Conservation (phyloP, 1,140 invertebrate genomes). For the Lordiphosa collinella region DNA sequence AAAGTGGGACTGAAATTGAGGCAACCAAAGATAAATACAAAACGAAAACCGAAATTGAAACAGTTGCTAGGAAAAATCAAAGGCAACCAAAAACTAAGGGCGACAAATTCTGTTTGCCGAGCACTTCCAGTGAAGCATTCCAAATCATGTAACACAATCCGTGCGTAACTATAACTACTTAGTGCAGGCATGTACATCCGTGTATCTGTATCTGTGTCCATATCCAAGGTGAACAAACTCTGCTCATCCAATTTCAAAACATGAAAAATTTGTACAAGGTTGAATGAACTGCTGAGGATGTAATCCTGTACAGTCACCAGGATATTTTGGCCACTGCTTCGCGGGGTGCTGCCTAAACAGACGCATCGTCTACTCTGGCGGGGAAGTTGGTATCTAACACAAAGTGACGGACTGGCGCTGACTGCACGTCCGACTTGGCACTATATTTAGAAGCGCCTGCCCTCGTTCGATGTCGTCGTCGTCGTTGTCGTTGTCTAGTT, state of each 20-base stretch:
- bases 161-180: constrained; percentile 74
- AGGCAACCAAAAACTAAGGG: constrained; percentile 7
- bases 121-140: constrained; percentile 45
- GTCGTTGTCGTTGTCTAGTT: constrained; percentile 49
- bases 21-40: constrained; percentile 58
- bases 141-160: constrained; percentile 63
- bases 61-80: constrained; percentile 70
- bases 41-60: constrained; percentile 45
- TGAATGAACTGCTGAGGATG: constrained; percentile 55
- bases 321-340: constrained; percentile 33
- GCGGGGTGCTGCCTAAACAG: constrained; percentile 53
- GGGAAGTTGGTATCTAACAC: constrained; percentile 52
- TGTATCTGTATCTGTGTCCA: constrained; percentile 24
- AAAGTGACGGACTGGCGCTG: constrained; percentile 46
- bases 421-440: constrained; percentile 37
- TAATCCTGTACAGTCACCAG: constrained; percentile 38
- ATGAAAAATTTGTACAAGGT: constrained; percentile 62
- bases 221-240: constrained; percentile 68
- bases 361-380: constrained; percentile 42
- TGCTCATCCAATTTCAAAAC: constrained; percentile 63
- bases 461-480: too few relatives aligned
- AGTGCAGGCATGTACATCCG: constrained; percentile 31
- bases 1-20: constrained; percentile 69
- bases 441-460: constrained; percentile 55
- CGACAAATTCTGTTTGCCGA: background rate